Evolutionary conservation across 2,888 invertebrate genomes (phyloP).

Genomic region (Xylocampa areola): DNA sequence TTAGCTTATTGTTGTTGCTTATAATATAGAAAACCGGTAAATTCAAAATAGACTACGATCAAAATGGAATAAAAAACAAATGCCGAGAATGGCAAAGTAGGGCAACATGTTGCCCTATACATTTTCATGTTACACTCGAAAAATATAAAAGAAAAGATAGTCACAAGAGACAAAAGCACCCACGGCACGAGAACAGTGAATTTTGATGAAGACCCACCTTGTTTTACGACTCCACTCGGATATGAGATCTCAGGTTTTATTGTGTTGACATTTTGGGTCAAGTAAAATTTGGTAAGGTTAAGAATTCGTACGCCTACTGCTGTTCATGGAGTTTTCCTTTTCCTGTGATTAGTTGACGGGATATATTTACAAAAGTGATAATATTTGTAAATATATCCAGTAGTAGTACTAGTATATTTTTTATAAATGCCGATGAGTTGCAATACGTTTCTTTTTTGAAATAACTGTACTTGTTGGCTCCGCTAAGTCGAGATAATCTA

Average conservation of each 20-base stretch:
- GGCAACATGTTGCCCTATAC: constrained; percentile 20
- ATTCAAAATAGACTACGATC: constrained; percentile 9
- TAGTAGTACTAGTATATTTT: no score
- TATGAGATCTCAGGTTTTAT: constrained; percentile 40
- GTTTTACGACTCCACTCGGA: constrained; percentile 39
- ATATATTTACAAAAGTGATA: no score
- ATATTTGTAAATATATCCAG: no score
- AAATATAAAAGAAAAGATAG: constrained; percentile 41
- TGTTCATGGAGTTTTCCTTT: constrained; percentile 11
- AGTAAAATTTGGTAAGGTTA: constrained; percentile 27
- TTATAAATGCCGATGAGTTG: no score
- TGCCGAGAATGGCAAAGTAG: constrained; percentile 25
- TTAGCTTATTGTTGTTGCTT: no score
- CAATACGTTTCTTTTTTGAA: no score
- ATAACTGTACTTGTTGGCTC: constrained; percentile 39
- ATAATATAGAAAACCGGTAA: neutral
- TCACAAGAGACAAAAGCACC: constrained; percentile 32
- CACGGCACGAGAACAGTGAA: constrained; percentile 31
- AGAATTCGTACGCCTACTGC: constrained; percentile 11
- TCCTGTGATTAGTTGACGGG: neutral
- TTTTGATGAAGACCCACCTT: constrained; percentile 26
- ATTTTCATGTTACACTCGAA: constrained; percentile 28
- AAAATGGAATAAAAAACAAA: constrained; percentile 24
- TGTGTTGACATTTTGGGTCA: constrained; percentile 42
- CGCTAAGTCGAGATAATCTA: constrained; percentile 61